phyloP scores from a whole-genome alignment of 1,140 invertebrate genomes.

The Globodera rostochiensis region DNA sequence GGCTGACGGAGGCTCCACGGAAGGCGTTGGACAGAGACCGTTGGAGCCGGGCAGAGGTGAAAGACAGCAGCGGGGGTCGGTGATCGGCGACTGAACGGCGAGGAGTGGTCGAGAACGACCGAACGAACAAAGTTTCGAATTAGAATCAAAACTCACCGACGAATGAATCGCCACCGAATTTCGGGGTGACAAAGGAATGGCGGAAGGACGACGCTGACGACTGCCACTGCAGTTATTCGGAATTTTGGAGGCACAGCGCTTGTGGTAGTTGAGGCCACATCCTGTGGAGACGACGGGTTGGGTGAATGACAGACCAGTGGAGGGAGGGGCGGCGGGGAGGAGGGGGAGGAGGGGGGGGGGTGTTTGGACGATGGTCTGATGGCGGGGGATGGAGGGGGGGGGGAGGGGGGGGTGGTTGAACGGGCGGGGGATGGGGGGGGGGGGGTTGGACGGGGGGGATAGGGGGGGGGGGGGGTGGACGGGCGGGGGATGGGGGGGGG shows the following conservation, averaged over 20 bases:
- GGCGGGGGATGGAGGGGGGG: too few relatives aligned
- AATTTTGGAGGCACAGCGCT: constrained; percentile 95
- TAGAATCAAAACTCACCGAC: constrained; percentile 66
- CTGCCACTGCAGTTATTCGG: constrained; percentile 86
- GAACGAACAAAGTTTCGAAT: background rate
- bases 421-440: too few relatives aligned
- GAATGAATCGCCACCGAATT: constrained; percentile 66
- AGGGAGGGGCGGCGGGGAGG: too few relatives aligned
- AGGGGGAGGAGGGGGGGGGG: too few relatives aligned
- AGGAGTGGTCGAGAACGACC: background rate
- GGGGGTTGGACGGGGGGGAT: too few relatives aligned
- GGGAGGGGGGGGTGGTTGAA: too few relatives aligned
- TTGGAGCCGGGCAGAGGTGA: constrained; percentile 2
- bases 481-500: too few relatives aligned
- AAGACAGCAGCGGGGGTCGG: background rate
- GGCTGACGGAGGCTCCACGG: background rate
- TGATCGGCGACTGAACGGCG: constrained; percentile 5
- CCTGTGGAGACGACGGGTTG: constrained; percentile 73
- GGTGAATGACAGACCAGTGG: background rate
- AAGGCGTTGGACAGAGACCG: constrained; percentile 13
- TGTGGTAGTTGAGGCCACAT: constrained; percentile 96
- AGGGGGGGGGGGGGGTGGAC: too few relatives aligned
- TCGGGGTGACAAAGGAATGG: constrained; percentile 63
- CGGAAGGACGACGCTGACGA: constrained; percentile 63
- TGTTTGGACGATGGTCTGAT: too few relatives aligned